Evolutionary conservation across 2,113 vertebrate species (phyloP), one percentile per base, ranked within the genome.

Genomic region (Syrmaticus mikado): DNA sequence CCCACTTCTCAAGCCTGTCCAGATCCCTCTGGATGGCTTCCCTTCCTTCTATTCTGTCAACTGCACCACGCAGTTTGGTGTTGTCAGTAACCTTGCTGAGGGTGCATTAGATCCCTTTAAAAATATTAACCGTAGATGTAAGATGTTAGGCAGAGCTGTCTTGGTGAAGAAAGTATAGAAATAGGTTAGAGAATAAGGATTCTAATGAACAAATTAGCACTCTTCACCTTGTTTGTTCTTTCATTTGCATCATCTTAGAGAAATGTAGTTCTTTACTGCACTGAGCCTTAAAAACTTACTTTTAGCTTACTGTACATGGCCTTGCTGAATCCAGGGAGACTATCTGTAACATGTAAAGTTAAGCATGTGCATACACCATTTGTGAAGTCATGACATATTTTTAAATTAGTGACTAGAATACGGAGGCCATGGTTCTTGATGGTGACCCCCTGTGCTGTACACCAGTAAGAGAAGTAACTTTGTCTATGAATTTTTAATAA

Each of bases 401-500:
- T 95, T 82, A 92, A 94, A 93, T 93, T 50, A 89, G 74, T 82
- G 82, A 89, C 78, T 87, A 34, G 58, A 85, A 85, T 93, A 71
- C 28, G 43, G 55, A 70, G 75, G 32, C 64, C 15, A 0, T 71
- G 64, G 68, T 70, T 91, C 55, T 88, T 85, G 32, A 74, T 77
- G 52, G 50, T 85, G 82, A 91, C 75, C 60, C 40, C 17, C 25
- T 82, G 72, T 64, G 50, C 84, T 89, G 38, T 60, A 38, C 60
- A 85, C 50, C 18, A 76, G 41, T 57, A 79, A 89, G 85, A 88
- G 28, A 87, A 79, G 55, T 85, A 89, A 78, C 52, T 92, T 96
- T 84, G 66, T 62, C 71, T 90, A 25, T 92, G 91, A 89, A 85
- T 93, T 87, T 89, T 78, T 82, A 93, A 81, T 91, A 91, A 77